Evolutionary conservation across 2,113 vertebrate species (phyloP).

Genomic region (Brachyhypopomus gauderio): DNA sequence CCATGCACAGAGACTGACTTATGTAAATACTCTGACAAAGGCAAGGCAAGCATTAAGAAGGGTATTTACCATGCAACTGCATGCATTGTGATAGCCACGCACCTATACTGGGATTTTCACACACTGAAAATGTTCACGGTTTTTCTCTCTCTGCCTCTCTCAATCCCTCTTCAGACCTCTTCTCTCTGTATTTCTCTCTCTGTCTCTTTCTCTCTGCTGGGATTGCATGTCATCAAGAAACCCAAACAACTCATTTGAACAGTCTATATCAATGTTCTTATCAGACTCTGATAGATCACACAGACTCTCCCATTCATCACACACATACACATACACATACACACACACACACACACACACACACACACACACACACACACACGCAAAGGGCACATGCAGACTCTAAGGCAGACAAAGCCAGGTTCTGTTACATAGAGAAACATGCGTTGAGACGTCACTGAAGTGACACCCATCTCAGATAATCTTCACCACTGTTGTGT

Average conservation of each 20-base stretch:
- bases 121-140: too few relatives aligned
- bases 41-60: too few relatives aligned
- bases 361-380: too few relatives aligned
- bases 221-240: slow-evolving; percentile 41
- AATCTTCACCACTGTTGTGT: slow-evolving; percentile 36
- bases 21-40: too few relatives aligned
- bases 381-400: too few relatives aligned
- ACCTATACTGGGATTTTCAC: too few relatives aligned
- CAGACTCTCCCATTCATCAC: slow-evolving; percentile 42
- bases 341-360: not conserved
- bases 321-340: not conserved
- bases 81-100: too few relatives aligned
- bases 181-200: slow-evolving; percentile 4
- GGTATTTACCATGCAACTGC: too few relatives aligned
- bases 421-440: slow-evolving; percentile 37
- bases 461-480: slow-evolving; percentile 24
- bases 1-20: too few relatives aligned
- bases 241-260: slow-evolving; percentile 56
- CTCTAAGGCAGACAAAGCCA: slow-evolving; percentile 23
- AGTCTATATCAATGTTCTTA: slow-evolving; percentile 27
- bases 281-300: not conserved
- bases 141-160: slow-evolving; percentile 5
- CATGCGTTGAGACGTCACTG: not conserved
- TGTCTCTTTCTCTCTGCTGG: slow-evolving; percentile 7
- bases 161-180: not conserved